phyloP scores from a whole-genome alignment of 1,140 invertebrate species.

The Tyrophagus putrescentiae region DNA sequence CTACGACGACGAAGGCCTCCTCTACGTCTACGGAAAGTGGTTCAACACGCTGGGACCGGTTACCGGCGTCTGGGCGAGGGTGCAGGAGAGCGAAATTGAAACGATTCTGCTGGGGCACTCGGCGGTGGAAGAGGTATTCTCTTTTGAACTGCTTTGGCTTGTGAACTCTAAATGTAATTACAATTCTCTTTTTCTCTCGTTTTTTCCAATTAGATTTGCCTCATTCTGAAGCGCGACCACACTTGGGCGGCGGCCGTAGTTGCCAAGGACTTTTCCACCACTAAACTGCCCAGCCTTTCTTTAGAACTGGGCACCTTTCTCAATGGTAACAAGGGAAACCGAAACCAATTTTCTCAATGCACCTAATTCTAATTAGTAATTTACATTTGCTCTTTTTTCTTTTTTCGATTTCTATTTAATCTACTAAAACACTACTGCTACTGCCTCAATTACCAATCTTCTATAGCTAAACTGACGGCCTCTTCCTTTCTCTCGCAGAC shows the following conservation, averaged over 20 bases:
- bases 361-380: not conserved
- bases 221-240: not conserved
- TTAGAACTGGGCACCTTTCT: not conserved
- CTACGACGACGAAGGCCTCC: conserved; percentile 15
- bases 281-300: not conserved
- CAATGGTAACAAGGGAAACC: not conserved
- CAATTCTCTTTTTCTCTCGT: too few species aligned
- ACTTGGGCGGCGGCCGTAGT: not conserved
- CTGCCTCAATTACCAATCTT: not conserved
- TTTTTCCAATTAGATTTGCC: too few species aligned
- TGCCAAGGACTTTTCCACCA: not conserved
- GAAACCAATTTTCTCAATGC: too few species aligned
- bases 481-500: not conserved
- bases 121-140: not conserved
- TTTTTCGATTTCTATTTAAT: too few species aligned
- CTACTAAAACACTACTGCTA: not conserved
- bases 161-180: too few species aligned
- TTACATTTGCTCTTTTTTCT: not conserved
- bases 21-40: conserved; percentile 12
- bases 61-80: not conserved
- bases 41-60: not conserved
- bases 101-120: not conserved
- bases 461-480: not conserved
- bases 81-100: conserved; percentile 12
- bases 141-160: not conserved